phyloP scores from a whole-genome alignment of 2,888 invertebrate genomes.

The Clanis bilineata region DNA sequence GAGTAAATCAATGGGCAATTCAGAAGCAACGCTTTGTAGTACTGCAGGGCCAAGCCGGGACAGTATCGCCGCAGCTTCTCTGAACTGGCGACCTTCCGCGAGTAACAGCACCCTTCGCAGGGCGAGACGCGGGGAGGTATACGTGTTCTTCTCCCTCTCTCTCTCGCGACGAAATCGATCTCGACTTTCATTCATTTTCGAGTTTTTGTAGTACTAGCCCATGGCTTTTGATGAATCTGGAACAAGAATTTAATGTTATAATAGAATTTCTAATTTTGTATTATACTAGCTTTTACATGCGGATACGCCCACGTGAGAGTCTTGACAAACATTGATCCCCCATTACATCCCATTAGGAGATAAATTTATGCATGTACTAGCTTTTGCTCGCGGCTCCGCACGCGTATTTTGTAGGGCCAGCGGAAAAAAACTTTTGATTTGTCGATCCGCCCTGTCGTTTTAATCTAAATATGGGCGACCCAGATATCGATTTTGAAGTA shows the following conservation, averaged over 20 bases:
- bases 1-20: slow-evolving; percentile 92
- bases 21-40: slow-evolving; percentile 87
- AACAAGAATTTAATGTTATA: slow-evolving; percentile 1
- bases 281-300: too few relatives aligned
- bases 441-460: too few relatives aligned
- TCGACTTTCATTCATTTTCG: slow-evolving; percentile 86
- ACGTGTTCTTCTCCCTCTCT: slow-evolving; percentile 81
- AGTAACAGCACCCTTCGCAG: slow-evolving; percentile 88
- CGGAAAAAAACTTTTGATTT: too few relatives aligned
- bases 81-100: slow-evolving; percentile 93
- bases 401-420: too few relatives aligned
- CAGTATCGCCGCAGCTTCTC: slow-evolving; percentile 94
- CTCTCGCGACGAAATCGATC: slow-evolving; percentile 87
- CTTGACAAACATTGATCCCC: too few relatives aligned
- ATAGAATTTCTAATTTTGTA: neutral
- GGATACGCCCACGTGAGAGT: too few relatives aligned
- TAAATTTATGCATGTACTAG: too few relatives aligned
- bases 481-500: too few relatives aligned
- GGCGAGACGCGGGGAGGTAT: slow-evolving; percentile 86
- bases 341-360: too few relatives aligned
- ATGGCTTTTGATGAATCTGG: slow-evolving; percentile 39
- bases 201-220: slow-evolving; percentile 57
- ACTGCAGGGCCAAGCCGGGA: slow-evolving; percentile 90
- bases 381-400: too few relatives aligned
- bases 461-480: too few relatives aligned